Conservation (phyloP, 2,888 invertebrate genomes). For the Pristionchus entomophagus region DNA sequence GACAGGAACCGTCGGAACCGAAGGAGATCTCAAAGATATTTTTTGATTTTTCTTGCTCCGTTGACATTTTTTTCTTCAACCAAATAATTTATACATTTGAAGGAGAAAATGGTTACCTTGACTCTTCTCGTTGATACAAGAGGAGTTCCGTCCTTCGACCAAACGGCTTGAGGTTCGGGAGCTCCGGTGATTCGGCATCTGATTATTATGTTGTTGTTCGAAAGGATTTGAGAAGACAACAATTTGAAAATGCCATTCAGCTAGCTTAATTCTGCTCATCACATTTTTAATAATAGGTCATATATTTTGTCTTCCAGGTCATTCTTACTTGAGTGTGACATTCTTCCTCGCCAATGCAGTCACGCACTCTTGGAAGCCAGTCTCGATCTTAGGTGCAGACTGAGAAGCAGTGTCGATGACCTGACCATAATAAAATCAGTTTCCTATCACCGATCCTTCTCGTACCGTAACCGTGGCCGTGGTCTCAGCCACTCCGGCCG, state of each 20-base stretch:
- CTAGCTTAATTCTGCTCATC: background rate
- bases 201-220: slow-evolving; percentile 42
- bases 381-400: slow-evolving; percentile 57
- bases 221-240: too few species aligned
- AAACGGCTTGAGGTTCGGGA: slow-evolving; percentile 75
- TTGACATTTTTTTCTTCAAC: too few species aligned
- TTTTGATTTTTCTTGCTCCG: background rate
- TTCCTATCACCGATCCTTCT: background rate
- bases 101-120: slow-evolving; percentile 48
- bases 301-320: background rate
- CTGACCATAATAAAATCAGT: slow-evolving; percentile 45
- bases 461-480: slow-evolving; percentile 70
- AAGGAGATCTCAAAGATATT: slow-evolving; percentile 52
- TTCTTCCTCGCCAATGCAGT: slow-evolving; percentile 62
- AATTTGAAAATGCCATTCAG: too few species aligned
- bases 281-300: slow-evolving; percentile 50
- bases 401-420: slow-evolving; percentile 62
- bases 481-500: slow-evolving; percentile 74
- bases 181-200: slow-evolving; percentile 77
- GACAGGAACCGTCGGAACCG: slow-evolving; percentile 63
- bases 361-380: slow-evolving; percentile 53
- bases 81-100: too few species aligned
- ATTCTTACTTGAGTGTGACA: slow-evolving; percentile 61
- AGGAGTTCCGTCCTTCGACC: slow-evolving; percentile 72
- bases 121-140: slow-evolving; percentile 61